Percentiles rank a stretch among this genome's conserved stretches.
These are phyloP conservation scores for Pilophorus perplexus DNA, from an alignment of 2,888 invertebrate genomes.

Conservation along the genomic window DNA sequence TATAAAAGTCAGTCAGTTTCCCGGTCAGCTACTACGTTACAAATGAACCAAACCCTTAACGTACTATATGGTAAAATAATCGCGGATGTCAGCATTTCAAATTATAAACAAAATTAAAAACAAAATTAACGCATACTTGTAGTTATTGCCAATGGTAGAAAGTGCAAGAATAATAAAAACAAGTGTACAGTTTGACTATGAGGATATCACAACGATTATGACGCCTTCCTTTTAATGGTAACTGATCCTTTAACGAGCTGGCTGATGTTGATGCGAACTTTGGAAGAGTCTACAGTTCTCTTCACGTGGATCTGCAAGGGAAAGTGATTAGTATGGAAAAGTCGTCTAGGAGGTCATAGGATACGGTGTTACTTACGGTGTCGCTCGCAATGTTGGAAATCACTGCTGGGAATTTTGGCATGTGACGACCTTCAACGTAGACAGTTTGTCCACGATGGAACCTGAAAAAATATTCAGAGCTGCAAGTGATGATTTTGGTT, in stretches of 20 bases:
- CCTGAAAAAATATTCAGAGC: slow-evolving; percentile 11
- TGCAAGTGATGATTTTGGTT: too few species aligned
- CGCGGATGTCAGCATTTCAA: too few species aligned
- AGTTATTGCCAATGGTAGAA: too few species aligned
- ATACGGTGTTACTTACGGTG: slow-evolving; percentile 60
- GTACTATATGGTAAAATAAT: too few species aligned
- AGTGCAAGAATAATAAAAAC: too few species aligned
- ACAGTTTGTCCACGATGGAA: slow-evolving; percentile 90
- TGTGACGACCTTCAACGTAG: slow-evolving; percentile 84
- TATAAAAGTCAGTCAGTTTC: slow-evolving; percentile 14
- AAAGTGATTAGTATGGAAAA: neutral
- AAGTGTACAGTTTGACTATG: neutral
- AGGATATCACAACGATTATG: slow-evolving; percentile 54
- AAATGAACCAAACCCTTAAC: too few species aligned
- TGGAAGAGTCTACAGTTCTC: slow-evolving; percentile 71
- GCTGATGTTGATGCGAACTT: slow-evolving; percentile 78
- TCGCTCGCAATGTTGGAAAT: slow-evolving; percentile 90
- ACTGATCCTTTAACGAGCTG: slow-evolving; percentile 86
- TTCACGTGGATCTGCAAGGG: slow-evolving; percentile 72
- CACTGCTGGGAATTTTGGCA: slow-evolving; percentile 79
- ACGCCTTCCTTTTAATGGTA: slow-evolving; percentile 80
- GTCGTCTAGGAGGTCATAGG: neutral
- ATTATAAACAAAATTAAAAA: too few species aligned
- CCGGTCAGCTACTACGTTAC: neutral
- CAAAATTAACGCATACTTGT: too few species aligned